These are phyloP conservation scores for Hemiscyllium ocellatum DNA, from an alignment of 2,113 vertebrate genomes.

Conservation along the genomic window DNA sequence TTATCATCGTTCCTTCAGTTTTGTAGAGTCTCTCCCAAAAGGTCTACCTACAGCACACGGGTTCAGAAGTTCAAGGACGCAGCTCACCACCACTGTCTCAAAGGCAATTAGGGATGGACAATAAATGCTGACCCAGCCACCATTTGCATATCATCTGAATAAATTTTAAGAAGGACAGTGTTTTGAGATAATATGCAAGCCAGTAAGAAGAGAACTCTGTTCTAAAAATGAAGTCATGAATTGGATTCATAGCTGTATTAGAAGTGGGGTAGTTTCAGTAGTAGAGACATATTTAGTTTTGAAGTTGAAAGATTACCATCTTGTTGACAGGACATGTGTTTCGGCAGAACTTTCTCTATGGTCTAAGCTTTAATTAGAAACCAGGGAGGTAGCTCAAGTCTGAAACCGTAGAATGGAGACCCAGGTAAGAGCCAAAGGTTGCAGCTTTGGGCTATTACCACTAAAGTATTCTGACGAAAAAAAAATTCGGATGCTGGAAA, in stretches of 20 bases:
- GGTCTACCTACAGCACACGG: too few species aligned
- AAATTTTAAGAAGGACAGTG: not conserved
- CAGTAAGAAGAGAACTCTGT: not conserved
- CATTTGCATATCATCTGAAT: too few species aligned
- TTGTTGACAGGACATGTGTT: not conserved
- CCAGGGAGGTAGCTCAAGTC: not conserved
- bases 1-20: too few species aligned
- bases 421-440: too few species aligned
- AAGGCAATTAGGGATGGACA: too few species aligned
- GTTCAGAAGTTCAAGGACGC: too few species aligned
- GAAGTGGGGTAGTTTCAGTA: not conserved
- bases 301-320: not conserved
- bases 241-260: not conserved
- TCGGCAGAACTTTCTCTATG: not conserved
- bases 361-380: not conserved
- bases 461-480: too few species aligned
- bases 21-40: too few species aligned
- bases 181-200: not conserved
- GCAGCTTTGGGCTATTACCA: too few species aligned
- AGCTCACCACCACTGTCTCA: too few species aligned
- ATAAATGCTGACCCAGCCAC: too few species aligned
- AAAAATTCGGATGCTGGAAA: too few species aligned
- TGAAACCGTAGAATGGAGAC: not conserved
- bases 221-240: not conserved
- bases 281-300: not conserved